Evolutionary conservation across 2,888 invertebrate species (phyloP).

Genomic region (Leptopilina syphax): DNA sequence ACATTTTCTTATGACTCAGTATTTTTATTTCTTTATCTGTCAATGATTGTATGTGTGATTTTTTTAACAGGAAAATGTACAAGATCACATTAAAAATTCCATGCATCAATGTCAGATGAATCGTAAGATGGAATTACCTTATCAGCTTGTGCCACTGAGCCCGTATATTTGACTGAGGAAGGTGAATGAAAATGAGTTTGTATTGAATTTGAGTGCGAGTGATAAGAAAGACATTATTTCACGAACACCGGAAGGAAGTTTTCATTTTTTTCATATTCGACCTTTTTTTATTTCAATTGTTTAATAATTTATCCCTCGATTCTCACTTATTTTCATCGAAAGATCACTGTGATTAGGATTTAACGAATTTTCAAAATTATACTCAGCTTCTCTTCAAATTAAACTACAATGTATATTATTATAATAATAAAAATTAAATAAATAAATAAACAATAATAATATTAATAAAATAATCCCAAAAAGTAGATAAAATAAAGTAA

Average conservation of each 20-base stretch:
- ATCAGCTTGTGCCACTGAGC: conserved; percentile 29
- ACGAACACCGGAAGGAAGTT: conserved; percentile 31
- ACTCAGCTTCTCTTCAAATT: too few species aligned
- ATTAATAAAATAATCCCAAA: too few species aligned
- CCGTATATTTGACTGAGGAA: conserved; percentile 21
- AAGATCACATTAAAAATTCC: conserved; percentile 6
- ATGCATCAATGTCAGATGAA: conserved; percentile 23
- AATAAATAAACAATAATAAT: too few species aligned
- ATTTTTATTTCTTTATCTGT: background rate
- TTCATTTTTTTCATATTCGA: background rate
- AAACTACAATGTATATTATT: too few species aligned
- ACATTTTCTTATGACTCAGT: background rate
- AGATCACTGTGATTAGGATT: too few species aligned
- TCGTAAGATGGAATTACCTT: conserved; percentile 20
- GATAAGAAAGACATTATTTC: background rate
- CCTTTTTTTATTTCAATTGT: background rate
- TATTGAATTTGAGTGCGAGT: background rate
- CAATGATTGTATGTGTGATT: background rate
- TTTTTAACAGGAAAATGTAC: background rate
- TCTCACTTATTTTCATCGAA: too few species aligned
- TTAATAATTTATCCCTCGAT: background rate
- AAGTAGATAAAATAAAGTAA: too few species aligned
- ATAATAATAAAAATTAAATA: too few species aligned
- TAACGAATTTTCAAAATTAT: too few species aligned
- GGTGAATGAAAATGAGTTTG: conserved; percentile 13